Base-by-base conservation (phyloP, 2,888 invertebrate genomes). In the Mermis nigrescens region DNA sequence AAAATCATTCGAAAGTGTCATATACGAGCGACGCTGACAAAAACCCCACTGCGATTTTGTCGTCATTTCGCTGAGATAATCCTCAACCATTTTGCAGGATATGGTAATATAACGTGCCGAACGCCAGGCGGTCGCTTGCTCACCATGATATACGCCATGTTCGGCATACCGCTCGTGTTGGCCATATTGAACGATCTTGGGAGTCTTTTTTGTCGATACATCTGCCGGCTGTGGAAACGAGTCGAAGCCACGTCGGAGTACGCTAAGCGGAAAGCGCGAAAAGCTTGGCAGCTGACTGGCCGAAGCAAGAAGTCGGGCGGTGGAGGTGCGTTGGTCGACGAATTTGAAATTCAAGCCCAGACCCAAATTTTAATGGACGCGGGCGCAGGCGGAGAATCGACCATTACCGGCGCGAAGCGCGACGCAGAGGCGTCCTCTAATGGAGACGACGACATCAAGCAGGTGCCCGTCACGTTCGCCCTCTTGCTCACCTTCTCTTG, bases 171-270 rank as follows among this genome's bases (percentile, higher is more conserved):
- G 0, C 79, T 95, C 68, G 92, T 95, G 73, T 79, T 94, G 66
- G 87, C 95, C 61, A 83, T 92, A 22, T 75, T 95, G 64, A 89
- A 91, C 45, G 91, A 94, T 77, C 86, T 91, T 71, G 94, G 94
- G 65, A 90, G 89, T 77, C 78, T 87, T n/a, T 85, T 95, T 72
- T 69, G 69, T 58, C 57, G 63, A 4, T 53, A 59, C 24, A 64
- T 57, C 22, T 26, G 28, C n/a, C n/a, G 27, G n/a, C 19, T 24
- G 45, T 45, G 57, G 45, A 31, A 4, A 15, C 2, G 22, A 38
- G 19, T 38, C 19, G 38, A 38, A 7, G 38, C 38, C 19, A 12
- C 19, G 7, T 38, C 19, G 12, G 38, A 38, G 12, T 38, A 38
- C 19, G 12, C 24, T n/a, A 48, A 48, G 24, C 48, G 48, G 4